Evolutionary conservation across 2,888 invertebrate genomes (phyloP), one percentile per base, ranked within the genome.

Genomic region (Frankliniella fusca): DNA sequence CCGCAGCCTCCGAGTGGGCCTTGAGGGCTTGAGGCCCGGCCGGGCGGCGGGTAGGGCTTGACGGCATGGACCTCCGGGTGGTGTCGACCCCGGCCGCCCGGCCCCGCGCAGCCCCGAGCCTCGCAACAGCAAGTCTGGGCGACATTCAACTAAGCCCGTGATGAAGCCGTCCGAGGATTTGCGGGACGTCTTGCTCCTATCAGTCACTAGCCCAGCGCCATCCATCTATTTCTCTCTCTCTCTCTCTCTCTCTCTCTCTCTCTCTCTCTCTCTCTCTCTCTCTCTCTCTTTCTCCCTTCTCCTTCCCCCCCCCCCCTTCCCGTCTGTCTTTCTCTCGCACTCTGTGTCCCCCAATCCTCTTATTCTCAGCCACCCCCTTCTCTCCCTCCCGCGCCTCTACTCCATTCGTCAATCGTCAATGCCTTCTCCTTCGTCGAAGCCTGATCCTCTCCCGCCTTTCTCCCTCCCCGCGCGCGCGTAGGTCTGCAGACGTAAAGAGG

Each of bases 161-260:
- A 76, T 76, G 70, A 76, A 76, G 70, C 70, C 70, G 23, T 27
- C 70, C 70, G 23, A 8, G 70, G 70, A 76, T 76, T 76, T 76
- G 70, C 70, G 27, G 70, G 70, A 76, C 70, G 70, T 76, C 70
- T 76, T 76, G 70, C 70, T 76, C 70, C 70, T 76, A 76, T 76
- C 70, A 76, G 70, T 76, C 70, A 76, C 23, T 76, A 11, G 70
- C 27, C 70, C 70, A 76, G 50, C n/a, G 80, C 49, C n/a, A 79
- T 12, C 20, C 18, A 18, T 80, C 18, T 18, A 49, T 28, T 80
- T 1, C 48, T 48, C 82, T 61, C 70, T 10, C 23, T 76, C 70
- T 80, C 38, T 49, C 81, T 81, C 81, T 81, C 81, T 50, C 83
- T 48, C 48, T 82, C 81, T 76, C 80, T 81, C 49, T 82, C 65